phyloP scores from a whole-genome alignment of 2,113 vertebrate genomes.

The Thunnus thynnus region DNA sequence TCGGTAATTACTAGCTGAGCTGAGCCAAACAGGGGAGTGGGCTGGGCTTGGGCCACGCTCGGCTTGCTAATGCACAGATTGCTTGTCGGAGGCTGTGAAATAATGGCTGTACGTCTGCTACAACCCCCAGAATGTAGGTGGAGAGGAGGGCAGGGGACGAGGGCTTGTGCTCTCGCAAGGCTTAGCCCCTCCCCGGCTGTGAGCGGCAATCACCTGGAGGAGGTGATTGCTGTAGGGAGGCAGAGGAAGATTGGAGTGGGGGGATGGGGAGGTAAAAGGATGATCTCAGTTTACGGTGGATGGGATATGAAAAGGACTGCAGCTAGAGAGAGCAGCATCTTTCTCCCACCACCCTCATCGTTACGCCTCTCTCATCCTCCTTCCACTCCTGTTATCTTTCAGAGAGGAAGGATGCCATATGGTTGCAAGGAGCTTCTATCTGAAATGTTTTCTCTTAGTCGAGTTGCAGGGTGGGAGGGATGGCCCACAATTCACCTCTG shows the following conservation, averaged over 20 bases:
- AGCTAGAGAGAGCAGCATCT: constrained; percentile 57
- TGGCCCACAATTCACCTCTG: constrained; percentile 62
- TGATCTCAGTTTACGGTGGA: constrained; percentile 57
- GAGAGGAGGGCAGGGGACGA: constrained; percentile 18
- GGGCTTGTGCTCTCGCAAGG: neutral
- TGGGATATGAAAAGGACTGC: constrained; percentile 57
- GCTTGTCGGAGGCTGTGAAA: constrained; percentile 59
- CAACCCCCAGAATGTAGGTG: constrained; percentile 47
- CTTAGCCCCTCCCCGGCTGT: constrained; percentile 6
- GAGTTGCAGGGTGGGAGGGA: constrained; percentile 55
- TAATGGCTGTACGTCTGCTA: constrained; percentile 57
- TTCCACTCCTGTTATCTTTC: constrained; percentile 61
- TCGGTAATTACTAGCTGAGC: constrained; percentile 71
- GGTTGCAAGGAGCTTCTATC: constrained; percentile 47
- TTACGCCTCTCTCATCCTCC: constrained; percentile 65
- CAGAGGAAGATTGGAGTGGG: neutral
- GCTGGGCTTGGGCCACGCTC: constrained; percentile 60
- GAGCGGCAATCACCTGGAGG: constrained; percentile 35
- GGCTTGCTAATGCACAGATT: constrained; percentile 75
- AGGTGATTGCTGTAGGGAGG: constrained; percentile 32
- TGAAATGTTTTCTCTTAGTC: constrained; percentile 56
- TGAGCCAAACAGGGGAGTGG: constrained; percentile 49
- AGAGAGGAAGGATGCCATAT: constrained; percentile 60
- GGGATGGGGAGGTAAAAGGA: constrained; percentile 17
- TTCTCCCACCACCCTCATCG: constrained; percentile 45